Evolutionary conservation across 2,797 vertebrate species (phyloP).

Genomic region (Iguana delicatissima): DNA sequence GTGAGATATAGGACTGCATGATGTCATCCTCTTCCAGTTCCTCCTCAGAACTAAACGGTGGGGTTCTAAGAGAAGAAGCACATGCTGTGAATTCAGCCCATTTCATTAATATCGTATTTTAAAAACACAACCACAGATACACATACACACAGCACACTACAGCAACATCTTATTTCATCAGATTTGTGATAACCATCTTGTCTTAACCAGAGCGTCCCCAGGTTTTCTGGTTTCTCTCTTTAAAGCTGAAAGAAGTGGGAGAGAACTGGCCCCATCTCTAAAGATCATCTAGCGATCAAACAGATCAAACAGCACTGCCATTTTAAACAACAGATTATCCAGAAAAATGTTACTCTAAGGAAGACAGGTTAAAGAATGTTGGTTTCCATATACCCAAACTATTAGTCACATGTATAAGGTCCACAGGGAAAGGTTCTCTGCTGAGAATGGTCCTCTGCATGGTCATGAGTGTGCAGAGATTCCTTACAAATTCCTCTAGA

Average conservation of each 20-base stretch:
- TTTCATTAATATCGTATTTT: neutral
- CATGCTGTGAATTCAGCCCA: accelerated
- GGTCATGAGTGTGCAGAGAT: too few species aligned
- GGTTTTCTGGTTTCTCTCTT: neutral
- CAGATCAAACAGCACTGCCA: too few species aligned
- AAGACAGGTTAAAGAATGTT: neutral
- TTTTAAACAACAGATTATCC: neutral
- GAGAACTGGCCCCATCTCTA: too few species aligned
- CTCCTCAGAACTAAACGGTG: conserved; percentile 84
- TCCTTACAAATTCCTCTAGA: neutral
- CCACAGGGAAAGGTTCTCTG: neutral
- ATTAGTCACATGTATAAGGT: neutral
- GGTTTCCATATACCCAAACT: neutral
- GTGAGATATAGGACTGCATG: conserved; percentile 50
- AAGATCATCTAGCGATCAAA: neutral
- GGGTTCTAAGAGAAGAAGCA: conserved; percentile 71
- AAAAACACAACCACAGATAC: neutral
- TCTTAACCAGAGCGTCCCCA: too few species aligned
- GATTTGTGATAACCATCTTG: neutral
- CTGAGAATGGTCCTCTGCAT: neutral
- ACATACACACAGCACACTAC: neutral
- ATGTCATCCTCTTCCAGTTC: conserved; percentile 73
- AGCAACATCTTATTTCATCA: neutral
- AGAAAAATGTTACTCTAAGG: neutral
- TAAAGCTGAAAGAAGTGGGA: neutral